Conservation (phyloP, 1,140 invertebrate genomes). For the Drosophila saltans region DNA sequence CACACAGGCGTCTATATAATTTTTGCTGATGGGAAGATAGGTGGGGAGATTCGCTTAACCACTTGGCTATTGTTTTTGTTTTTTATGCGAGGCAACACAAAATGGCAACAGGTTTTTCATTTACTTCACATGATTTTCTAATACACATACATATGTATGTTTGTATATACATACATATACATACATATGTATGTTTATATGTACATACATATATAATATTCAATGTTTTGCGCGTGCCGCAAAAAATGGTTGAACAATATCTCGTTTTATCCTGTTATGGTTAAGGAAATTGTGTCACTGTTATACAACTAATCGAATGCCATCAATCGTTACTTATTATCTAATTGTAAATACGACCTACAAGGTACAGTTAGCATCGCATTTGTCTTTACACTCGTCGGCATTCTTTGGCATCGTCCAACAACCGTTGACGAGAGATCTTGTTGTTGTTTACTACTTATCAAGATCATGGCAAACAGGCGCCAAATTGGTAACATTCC, state of each 20-base stretch:
- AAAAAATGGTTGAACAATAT: conserved; percentile 68
- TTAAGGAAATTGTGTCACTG: background rate
- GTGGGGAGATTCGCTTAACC: background rate
- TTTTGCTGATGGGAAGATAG: no score
- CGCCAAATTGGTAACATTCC: conserved; percentile 1
- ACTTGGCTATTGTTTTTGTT: conserved; percentile 28
- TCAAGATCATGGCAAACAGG: background rate
- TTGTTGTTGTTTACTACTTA: background rate
- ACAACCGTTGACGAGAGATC: background rate
- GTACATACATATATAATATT: background rate
- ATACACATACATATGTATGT: no score
- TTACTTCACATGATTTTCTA: no score
- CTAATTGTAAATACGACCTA: background rate
- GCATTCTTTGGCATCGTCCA: background rate
- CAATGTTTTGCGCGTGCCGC: conserved; percentile 57
- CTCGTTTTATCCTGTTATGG: conserved; percentile 65
- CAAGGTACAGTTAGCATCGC: background rate
- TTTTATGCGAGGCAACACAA: conserved; percentile 55
- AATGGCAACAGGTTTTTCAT: conserved; percentile 47
- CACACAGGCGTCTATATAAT: conserved; percentile 21
- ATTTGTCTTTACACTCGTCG: background rate
- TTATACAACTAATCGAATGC: conserved; percentile 1
- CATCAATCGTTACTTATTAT: conserved; percentile 18
- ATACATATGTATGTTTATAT: no score
- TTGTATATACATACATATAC: no score